A percentile compares a stretch with the other conserved stretches of the same genome.
phyloP scores from a whole-genome alignment of 2,113 vertebrate genomes.

The Pandion haliaetus region DNA sequence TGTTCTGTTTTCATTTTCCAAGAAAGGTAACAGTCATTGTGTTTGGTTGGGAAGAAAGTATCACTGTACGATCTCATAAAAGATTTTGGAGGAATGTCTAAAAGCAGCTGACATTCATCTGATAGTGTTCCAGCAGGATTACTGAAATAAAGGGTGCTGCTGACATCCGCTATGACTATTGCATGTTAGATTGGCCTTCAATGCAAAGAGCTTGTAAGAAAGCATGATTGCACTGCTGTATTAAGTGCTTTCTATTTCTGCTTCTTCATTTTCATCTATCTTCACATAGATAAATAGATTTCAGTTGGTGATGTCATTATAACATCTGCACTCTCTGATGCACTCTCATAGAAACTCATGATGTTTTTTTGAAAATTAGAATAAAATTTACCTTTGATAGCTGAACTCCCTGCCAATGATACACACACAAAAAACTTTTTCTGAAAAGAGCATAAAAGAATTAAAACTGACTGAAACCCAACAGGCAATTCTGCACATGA shows the following conservation, averaged over 20 bases:
- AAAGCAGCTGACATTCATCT: neutral
- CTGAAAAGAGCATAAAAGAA: neutral
- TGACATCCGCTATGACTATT: neutral
- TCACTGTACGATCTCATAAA: neutral
- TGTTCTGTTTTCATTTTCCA: neutral
- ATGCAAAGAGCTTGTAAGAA: neutral
- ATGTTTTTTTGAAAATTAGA: neutral
- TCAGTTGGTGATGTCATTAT: neutral
- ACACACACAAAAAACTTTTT: neutral
- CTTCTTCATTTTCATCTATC: neutral
- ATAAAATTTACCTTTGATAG: neutral
- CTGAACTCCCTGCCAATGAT: neutral
- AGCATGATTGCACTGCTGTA: neutral
- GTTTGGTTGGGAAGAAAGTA: neutral
- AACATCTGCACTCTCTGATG: neutral
- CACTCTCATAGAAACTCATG: neutral
- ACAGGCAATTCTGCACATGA: neutral
- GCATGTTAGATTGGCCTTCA: neutral
- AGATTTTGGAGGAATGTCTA: neutral
- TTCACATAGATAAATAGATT: neutral
- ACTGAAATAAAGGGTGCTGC: neutral
- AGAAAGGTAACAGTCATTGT: neutral
- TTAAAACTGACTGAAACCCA: neutral
- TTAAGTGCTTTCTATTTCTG: neutral
- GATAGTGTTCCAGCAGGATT: neutral